phyloP scores from a whole-genome alignment of 1,140 invertebrate genomes.

The Lepeophtheirus salmonis region DNA sequence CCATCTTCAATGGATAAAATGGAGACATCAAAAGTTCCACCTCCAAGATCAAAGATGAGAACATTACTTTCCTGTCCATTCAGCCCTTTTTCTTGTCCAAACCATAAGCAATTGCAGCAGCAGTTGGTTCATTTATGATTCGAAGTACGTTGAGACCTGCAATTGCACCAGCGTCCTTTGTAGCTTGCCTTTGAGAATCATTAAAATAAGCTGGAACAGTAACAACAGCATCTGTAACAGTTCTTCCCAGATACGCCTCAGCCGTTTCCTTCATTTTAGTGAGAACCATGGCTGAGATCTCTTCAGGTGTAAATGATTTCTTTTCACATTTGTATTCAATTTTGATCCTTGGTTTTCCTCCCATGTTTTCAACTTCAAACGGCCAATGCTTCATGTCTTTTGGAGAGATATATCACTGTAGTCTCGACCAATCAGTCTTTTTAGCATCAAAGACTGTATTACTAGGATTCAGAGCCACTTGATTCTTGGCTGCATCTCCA shows the following conservation, averaged over 20 bases:
- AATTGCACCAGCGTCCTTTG: too few relatives aligned
- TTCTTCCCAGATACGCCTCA: constrained; percentile 74
- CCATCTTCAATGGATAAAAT: constrained; percentile 88
- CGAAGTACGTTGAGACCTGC: too few relatives aligned
- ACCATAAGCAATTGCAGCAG: constrained; percentile 61
- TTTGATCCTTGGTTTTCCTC: constrained; percentile 30
- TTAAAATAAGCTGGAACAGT: too few relatives aligned
- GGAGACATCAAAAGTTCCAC: too few relatives aligned
- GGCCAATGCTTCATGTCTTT: constrained; percentile 29
- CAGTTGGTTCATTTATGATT: constrained; percentile 58
- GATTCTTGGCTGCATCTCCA: constrained; percentile 29
- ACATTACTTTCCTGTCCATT: constrained; percentile 47
- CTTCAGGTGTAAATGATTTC: constrained; percentile 37
- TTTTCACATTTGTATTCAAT: constrained; percentile 32
- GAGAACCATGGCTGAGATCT: too few relatives aligned
- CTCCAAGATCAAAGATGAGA: constrained; percentile 91
- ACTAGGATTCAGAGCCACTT: constrained; percentile 33
- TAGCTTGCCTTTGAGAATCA: too few relatives aligned
- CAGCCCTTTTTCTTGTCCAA: constrained; percentile 28
- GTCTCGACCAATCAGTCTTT: constrained; percentile 34
- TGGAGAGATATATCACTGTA: constrained; percentile 31
- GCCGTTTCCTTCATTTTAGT: too few relatives aligned
- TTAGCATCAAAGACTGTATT: constrained; percentile 79
- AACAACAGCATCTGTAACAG: constrained; percentile 70
- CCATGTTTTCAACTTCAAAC: constrained; percentile 28